Evolutionary conservation across 2,797 vertebrate genomes (phyloP).

Genomic region (Characodon lateralis): DNA sequence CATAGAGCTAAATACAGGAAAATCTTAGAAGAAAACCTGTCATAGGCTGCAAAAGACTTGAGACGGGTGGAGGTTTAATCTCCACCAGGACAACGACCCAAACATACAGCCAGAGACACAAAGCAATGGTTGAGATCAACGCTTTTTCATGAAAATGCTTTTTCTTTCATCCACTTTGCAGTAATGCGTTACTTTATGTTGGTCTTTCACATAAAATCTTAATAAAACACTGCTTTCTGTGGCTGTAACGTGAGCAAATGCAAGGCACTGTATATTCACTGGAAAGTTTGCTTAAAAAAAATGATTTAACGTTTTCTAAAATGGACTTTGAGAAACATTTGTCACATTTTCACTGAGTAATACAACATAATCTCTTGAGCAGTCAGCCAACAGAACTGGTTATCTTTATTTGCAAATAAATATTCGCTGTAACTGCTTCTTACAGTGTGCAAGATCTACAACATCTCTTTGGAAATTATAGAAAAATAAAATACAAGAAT

Average conservation of each 20-base stretch:
- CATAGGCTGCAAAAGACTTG: not conserved
- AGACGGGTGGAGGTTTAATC: too few species aligned
- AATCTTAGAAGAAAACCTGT: not conserved
- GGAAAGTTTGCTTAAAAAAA: not conserved
- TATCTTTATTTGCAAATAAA: slow-evolving; percentile 97
- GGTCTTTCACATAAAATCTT: not conserved
- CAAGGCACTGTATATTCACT: not conserved
- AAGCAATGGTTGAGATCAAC: not conserved
- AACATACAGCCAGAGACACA: too few species aligned
- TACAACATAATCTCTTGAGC: slow-evolving; percentile 54
- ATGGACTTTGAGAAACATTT: not conserved
- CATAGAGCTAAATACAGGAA: not conserved
- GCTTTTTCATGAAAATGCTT: not conserved
- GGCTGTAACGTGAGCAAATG: not conserved
- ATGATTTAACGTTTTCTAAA: not conserved
- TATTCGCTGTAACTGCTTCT: slow-evolving; percentile 91
- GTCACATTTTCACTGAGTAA: not conserved
- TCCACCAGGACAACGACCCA: too few species aligned
- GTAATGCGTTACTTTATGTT: not conserved
- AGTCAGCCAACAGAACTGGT: slow-evolving; percentile 86
- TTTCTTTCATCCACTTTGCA: not conserved
- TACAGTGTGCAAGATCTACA: slow-evolving; percentile 93
- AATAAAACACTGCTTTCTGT: not conserved
- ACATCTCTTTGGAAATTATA: slow-evolving; percentile 97
- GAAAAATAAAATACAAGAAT: slow-evolving; percentile 99